phyloP scores from a whole-genome alignment of 2,888 invertebrate genomes.

The Helicoverpa assulta region DNA sequence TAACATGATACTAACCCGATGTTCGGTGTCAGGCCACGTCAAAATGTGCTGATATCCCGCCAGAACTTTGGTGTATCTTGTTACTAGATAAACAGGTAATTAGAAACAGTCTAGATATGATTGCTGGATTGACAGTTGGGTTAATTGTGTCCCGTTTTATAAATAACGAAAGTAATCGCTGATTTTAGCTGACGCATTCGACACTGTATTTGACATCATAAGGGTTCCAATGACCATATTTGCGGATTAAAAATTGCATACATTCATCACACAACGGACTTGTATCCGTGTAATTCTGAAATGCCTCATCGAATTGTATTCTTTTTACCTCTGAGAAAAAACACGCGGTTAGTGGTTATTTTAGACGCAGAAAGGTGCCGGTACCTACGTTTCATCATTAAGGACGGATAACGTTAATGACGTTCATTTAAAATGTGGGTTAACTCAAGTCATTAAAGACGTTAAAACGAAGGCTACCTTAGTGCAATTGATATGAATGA shows the following conservation, averaged over 20 bases:
- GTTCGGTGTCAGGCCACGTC: constrained; percentile 16
- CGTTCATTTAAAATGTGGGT: constrained; percentile 29
- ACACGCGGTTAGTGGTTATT: not conserved
- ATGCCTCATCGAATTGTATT: not conserved
- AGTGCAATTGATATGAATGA: not conserved
- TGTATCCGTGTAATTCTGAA: not conserved
- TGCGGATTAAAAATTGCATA: too few species aligned
- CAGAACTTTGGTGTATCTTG: constrained; percentile 44
- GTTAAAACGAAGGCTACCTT: constrained; percentile 22
- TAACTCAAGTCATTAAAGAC: constrained; percentile 35
- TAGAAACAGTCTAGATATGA: not conserved
- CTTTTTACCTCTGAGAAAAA: not conserved
- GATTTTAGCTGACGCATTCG: too few species aligned
- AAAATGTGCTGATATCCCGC: constrained; percentile 36
- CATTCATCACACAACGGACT: too few species aligned
- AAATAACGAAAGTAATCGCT: too few species aligned
- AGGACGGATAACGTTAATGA: constrained; percentile 4
- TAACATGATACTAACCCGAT: constrained; percentile 27
- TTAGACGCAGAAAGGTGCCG: not conserved
- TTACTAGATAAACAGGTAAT: constrained; percentile 24
- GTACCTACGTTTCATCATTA: not conserved
- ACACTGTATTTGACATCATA: too few species aligned
- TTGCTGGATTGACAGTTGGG: too few species aligned
- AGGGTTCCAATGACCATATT: too few species aligned
- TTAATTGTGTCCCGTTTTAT: not conserved